A percentile compares a stretch with the other conserved stretches of the same genome.
Evolutionary conservation across 2,113 vertebrate species (phyloP).

Genomic region (Hippocampus mohnikei): DNA sequence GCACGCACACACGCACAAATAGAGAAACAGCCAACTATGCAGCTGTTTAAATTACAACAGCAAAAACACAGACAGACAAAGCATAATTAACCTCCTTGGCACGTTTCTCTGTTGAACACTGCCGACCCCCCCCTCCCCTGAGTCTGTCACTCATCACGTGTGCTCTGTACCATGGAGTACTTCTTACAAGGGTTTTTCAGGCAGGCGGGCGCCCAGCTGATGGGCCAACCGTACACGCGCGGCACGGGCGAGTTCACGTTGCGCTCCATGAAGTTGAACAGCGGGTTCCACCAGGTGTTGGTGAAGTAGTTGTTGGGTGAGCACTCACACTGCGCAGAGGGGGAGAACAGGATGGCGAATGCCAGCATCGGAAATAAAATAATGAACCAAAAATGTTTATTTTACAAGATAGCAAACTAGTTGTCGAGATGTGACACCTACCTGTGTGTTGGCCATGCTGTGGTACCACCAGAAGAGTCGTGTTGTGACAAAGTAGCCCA

Average conservation of each 20-base stretch:
- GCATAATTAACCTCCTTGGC: conserved; percentile 16
- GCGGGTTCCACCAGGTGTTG: conserved; percentile 95
- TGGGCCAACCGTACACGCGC: conserved; percentile 89
- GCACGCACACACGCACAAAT: conserved; percentile 14
- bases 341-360: not conserved
- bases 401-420: no score
- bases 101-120: conserved; percentile 12
- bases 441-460: conserved; percentile 92
- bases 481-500: conserved; percentile 94
- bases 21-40: conserved; percentile 25
- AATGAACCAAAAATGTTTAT: no score
- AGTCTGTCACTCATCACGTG: conserved; percentile 66
- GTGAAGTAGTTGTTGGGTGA: conserved; percentile 92
- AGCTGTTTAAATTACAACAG: conserved; percentile 45
- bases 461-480: conserved; percentile 98
- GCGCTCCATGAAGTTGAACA: conserved; percentile 94
- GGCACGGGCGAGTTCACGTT: conserved; percentile 91
- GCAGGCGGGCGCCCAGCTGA: conserved; percentile 90
- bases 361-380: not conserved
- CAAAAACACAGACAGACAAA: conserved; percentile 20
- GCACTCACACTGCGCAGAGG: conserved; percentile 76
- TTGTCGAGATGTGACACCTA: not conserved
- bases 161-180: conserved; percentile 91
- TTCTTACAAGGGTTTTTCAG: conserved; percentile 94
- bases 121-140: not conserved